Evolutionary conservation across 37 sponge, comb jelly and placozoan genomes (phyloP).

Genomic region (Tethya wilhelma): DNA sequence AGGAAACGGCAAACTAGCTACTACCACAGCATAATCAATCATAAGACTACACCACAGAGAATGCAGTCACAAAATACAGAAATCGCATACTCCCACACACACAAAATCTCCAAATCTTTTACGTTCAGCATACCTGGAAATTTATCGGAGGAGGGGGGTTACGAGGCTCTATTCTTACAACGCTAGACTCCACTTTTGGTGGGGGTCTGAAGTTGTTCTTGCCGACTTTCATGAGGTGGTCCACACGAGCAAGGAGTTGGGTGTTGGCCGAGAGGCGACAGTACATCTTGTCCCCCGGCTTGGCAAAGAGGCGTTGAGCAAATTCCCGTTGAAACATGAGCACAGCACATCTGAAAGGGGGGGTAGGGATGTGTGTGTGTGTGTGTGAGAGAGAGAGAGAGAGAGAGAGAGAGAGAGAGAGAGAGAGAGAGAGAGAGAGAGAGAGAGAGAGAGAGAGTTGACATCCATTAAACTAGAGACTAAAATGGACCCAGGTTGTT

Average conservation of each 20-base stretch:
- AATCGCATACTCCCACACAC: too few species aligned
- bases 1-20: too few species aligned
- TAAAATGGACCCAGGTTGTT: too few species aligned
- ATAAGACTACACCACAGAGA: too few species aligned
- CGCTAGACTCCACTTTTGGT: constrained; percentile 97
- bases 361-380: too few species aligned
- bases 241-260: constrained; percentile 94
- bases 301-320: constrained; percentile 94
- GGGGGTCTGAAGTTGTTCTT: constrained; percentile 98
- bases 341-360: constrained; percentile 69
- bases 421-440: background rate
- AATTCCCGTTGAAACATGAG: constrained; percentile 99
- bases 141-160: constrained; percentile 93
- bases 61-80: too few species aligned
- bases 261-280: constrained; percentile 95
- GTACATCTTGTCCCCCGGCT: constrained; percentile 96
- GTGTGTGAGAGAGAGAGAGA: background rate
- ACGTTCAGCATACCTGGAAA: constrained; percentile 66
- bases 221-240: constrained; percentile 95
- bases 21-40: too few species aligned
- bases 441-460: too few species aligned
- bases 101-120: background rate
- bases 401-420: background rate
- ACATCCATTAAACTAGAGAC: too few species aligned
- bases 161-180: constrained; percentile 95